Conservation (phyloP, 2,888 invertebrate genomes). For the Cataglyphis albicans region DNA sequence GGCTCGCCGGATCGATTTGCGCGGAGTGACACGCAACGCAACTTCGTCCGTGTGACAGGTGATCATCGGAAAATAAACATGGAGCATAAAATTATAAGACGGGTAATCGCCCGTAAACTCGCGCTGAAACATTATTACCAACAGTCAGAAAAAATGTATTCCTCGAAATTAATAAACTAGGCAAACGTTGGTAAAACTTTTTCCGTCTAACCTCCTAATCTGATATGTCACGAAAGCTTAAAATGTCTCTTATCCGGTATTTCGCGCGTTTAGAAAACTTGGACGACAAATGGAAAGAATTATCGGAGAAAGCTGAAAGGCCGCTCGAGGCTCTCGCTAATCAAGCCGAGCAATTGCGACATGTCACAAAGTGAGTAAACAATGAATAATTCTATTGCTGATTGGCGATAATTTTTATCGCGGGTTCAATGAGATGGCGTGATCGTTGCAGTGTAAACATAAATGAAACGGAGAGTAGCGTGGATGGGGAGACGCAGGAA, state of each 20-base stretch:
- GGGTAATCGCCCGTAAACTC: not conserved
- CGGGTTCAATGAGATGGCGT: slow-evolving; percentile 45
- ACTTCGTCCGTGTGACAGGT: slow-evolving; percentile 10
- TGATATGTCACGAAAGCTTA: slow-evolving; percentile 75
- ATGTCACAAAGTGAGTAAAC: slow-evolving; percentile 69
- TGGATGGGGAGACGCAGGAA: slow-evolving; percentile 70
- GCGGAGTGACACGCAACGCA: not conserved
- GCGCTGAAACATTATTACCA: not conserved
- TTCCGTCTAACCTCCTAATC: not conserved
- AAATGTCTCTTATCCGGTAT: slow-evolving; percentile 76
- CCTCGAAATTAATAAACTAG: not conserved
- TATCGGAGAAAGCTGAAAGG: slow-evolving; percentile 53
- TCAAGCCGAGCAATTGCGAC: slow-evolving; percentile 78
- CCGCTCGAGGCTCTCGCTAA: slow-evolving; percentile 74
- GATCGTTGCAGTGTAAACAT: slow-evolving; percentile 59
- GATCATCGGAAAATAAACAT: not conserved
- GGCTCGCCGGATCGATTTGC: slow-evolving; percentile 18
- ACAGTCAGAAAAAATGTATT: not conserved
- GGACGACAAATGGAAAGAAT: slow-evolving; percentile 73
- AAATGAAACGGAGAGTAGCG: slow-evolving; percentile 75
- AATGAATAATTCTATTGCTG: not conserved
- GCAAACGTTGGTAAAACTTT: not conserved
- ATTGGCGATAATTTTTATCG: not conserved
- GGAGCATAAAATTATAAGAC: slow-evolving; percentile 3
- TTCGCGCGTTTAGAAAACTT: slow-evolving; percentile 73